Conservation (phyloP, 2,888 invertebrate genomes). For the Troides oblongomaculatus region DNA sequence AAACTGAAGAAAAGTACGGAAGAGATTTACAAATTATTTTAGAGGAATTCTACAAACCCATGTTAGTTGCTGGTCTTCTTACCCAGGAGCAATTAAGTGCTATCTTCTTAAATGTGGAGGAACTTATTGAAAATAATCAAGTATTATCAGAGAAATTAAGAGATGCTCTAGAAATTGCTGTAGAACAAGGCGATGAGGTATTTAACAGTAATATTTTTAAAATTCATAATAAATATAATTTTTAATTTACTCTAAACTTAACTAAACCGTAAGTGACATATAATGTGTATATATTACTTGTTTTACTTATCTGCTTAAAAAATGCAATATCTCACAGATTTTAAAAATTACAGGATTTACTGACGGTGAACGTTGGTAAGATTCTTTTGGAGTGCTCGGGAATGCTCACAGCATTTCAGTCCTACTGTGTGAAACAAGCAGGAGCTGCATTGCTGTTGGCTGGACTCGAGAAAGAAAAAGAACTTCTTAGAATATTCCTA, state of each 20-base stretch:
- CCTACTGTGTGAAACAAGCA: constrained; percentile 96
- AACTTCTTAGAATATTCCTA: constrained; percentile 94
- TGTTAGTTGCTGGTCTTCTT: constrained; percentile 94
- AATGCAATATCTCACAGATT: background rate
- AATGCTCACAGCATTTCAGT: constrained; percentile 97
- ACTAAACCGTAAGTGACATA: too few relatives aligned
- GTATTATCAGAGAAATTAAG: constrained; percentile 91
- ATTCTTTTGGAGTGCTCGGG: constrained; percentile 93
- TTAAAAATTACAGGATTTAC: constrained; percentile 81
- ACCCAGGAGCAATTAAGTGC: constrained; percentile 94
- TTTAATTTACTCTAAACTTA: too few relatives aligned
- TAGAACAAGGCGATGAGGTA: constrained; percentile 88
- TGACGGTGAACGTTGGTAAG: constrained; percentile 94
- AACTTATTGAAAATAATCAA: constrained; percentile 92
- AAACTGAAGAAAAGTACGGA: constrained; percentile 97
- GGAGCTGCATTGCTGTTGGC: constrained; percentile 92
- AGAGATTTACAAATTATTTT: constrained; percentile 94
- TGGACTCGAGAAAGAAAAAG: constrained; percentile 96
- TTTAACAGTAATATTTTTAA: background rate
- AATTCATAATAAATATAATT: too few relatives aligned
- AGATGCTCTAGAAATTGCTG: constrained; percentile 91
- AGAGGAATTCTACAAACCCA: constrained; percentile 95
- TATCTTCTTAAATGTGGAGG: constrained; percentile 96
- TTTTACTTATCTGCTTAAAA: too few relatives aligned
- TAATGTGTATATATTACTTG: too few relatives aligned